Base-by-base conservation (phyloP, 2,113 vertebrate genomes). In the Cavia porcellus region DNA sequence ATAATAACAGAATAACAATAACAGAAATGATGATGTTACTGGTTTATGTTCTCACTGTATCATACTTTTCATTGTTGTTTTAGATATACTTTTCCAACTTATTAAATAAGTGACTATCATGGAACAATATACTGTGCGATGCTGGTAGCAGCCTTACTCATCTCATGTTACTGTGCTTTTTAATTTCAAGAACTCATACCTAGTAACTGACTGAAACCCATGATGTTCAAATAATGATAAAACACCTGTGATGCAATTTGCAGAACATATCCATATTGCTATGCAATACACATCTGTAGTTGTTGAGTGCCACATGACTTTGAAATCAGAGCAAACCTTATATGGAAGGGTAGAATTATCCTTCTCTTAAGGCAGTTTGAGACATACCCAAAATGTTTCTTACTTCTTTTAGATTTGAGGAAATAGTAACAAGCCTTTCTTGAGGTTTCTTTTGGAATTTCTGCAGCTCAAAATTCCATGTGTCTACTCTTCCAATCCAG, bases 21-120 rank as follows among this genome's bases (percentile, higher is more conserved):
- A n/a, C n/a, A 38, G 25, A 62, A 82, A 38, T 82, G 32, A 82
- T 50, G 7, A 70, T 82, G 17, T 47, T 12, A 11, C 45, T 42
- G 15, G 24, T 24, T n/a, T 14, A 20, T 2, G 3, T 2, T 17
- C 12, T 0, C 9, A n/a, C 32, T n/a, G 20, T 47, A 24, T 5
- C 28, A n/a, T 55, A 35, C 38, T 82, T 59, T 24, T 59, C 19
- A 72, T 47, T 83, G 55, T 1, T 83, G 42, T 59, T 55, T 82
- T 80, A 50, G 32, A 12, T 52, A 3, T 0, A 38, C 22, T 50
- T 6, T 35, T 47, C 19, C 35, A 24, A 62, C n/a, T 75, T 2
- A 62, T 42, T 5, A 12, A 10, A 47, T 45, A 61, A 45, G 30
- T n/a, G 61, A 9, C 61, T 62, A 19, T 24, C 35, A 79, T 64